Evolutionary conservation across 2,888 invertebrate genomes (phyloP).

Genomic region (Zygaena filipendulae): DNA sequence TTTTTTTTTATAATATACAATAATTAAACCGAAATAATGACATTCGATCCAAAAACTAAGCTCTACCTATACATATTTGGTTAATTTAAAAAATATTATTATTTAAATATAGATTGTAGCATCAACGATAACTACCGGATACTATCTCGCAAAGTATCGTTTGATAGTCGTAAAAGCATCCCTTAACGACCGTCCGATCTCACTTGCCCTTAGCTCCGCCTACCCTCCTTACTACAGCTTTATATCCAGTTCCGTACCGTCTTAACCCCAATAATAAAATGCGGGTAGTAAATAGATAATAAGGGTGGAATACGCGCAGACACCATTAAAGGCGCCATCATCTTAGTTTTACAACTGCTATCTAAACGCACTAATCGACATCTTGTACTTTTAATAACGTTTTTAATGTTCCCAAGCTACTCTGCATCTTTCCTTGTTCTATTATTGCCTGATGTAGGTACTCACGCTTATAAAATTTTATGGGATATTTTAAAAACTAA

Average conservation of each 20-base stretch:
- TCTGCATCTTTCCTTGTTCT: too few species aligned
- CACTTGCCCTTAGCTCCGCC: conserved; percentile 40
- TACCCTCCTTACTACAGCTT: conserved; percentile 35
- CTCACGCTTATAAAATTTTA: too few species aligned
- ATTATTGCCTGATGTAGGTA: too few species aligned
- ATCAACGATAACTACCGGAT: conserved; percentile 54
- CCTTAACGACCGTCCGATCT: conserved; percentile 62
- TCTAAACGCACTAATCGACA: conserved; percentile 45
- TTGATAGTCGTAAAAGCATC: conserved; percentile 66
- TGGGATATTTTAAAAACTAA: too few species aligned
- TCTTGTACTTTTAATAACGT: conserved; percentile 40
- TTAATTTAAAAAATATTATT: too few species aligned
- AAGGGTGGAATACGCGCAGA: conserved; percentile 53
- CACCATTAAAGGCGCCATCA: conserved; percentile 57
- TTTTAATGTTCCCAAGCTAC: conserved; percentile 36
- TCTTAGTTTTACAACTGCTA: conserved; percentile 41
- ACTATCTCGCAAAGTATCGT: conserved; percentile 63
- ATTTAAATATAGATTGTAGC: too few species aligned
- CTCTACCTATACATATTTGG: too few species aligned
- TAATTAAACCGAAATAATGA: too few species aligned
- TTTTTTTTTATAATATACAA: too few species aligned
- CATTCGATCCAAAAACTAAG: too few species aligned
- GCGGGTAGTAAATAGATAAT: conserved; percentile 67
- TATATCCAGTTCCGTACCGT: conserved; percentile 39
- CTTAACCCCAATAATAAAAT: conserved; percentile 70